Conservation (phyloP, 2,888 invertebrate species). For the Drosophila antonietae region DNA sequence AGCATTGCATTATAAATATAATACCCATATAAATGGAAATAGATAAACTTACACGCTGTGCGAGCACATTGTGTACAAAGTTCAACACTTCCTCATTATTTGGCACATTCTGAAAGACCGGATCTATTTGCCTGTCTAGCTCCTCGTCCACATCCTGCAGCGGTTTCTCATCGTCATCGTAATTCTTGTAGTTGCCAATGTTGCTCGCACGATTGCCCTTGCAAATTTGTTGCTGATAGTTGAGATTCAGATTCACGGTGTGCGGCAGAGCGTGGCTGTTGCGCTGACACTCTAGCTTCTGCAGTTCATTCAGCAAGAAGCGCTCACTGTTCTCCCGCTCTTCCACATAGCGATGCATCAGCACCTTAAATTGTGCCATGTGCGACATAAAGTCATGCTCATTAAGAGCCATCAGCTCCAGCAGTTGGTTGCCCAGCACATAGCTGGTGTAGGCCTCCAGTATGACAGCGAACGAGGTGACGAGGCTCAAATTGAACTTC, state of each 20-base stretch:
- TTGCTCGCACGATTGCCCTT: constrained; percentile 82
- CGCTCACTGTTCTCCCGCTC: constrained; percentile 79
- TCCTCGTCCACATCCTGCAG: constrained; percentile 58
- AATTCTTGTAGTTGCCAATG: constrained; percentile 79
- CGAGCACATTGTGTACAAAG: constrained; percentile 74
- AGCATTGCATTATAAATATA: neutral
- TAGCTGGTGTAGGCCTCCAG: constrained; percentile 80
- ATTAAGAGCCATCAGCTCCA: constrained; percentile 79
- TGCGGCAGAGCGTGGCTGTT: constrained; percentile 69
- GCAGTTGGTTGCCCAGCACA: constrained; percentile 76
- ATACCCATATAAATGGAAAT: neutral
- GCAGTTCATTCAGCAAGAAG: constrained; percentile 73
- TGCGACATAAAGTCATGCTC: constrained; percentile 73
- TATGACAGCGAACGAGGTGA: constrained; percentile 76
- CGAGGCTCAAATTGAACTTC: constrained; percentile 58
- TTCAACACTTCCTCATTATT: constrained; percentile 75
- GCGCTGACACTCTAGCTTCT: constrained; percentile 69
- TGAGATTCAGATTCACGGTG: constrained; percentile 64
- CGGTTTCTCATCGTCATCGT: constrained; percentile 68
- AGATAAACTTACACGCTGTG: constrained; percentile 63
- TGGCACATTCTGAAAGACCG: constrained; percentile 80
- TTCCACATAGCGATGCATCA: constrained; percentile 75
- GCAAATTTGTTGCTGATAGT: constrained; percentile 78
- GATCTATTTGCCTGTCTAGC: constrained; percentile 70
- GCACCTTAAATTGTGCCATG: constrained; percentile 66